Percentiles rank a stretch among this genome's conserved stretches.
phyloP scores from a whole-genome alignment of 64 coral and sea anemone species.

The Montipora efflorescens region DNA sequence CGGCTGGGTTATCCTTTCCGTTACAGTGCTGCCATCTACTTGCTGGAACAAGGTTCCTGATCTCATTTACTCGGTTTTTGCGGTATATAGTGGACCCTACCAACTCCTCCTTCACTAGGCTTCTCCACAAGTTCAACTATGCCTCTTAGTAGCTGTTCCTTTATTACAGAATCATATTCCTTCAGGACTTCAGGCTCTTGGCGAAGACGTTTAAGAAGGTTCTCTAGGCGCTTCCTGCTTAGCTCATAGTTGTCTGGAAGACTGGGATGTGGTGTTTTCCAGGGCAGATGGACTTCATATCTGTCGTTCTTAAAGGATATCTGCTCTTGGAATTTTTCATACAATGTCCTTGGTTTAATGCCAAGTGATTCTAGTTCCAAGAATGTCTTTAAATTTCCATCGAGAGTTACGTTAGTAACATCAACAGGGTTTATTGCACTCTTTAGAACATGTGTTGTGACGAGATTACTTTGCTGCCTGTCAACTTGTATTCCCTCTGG shows the following conservation, averaged over 20 bases:
- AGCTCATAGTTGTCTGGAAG: slow-evolving; percentile 64
- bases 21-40: background rate
- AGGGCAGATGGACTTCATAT: slow-evolving; percentile 65
- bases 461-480: slow-evolving; percentile 47
- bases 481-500: background rate
- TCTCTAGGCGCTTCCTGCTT: slow-evolving; percentile 18
- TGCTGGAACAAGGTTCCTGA: background rate
- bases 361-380: too few relatives aligned
- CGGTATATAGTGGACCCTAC: slow-evolving; percentile 46
- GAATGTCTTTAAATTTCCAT: too few relatives aligned
- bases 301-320: slow-evolving; percentile 31
- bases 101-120: background rate
- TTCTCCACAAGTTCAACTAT: slow-evolving; percentile 52
- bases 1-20: too few relatives aligned
- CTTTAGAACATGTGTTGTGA: slow-evolving; percentile 59
- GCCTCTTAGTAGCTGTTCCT: slow-evolving; percentile 31
- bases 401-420: background rate
- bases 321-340: slow-evolving; percentile 10
- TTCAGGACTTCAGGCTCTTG: slow-evolving; percentile 34
- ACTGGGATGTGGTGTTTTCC: slow-evolving; percentile 47
- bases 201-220: slow-evolving; percentile 20
- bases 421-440: background rate
- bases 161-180: slow-evolving; percentile 61
- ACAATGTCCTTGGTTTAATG: background rate
- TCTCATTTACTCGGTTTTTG: background rate